Percentiles rank a stretch among this genome's conserved stretches.
Conservation (phyloP, 2,888 invertebrate species). For the Myopa testacea region DNA sequence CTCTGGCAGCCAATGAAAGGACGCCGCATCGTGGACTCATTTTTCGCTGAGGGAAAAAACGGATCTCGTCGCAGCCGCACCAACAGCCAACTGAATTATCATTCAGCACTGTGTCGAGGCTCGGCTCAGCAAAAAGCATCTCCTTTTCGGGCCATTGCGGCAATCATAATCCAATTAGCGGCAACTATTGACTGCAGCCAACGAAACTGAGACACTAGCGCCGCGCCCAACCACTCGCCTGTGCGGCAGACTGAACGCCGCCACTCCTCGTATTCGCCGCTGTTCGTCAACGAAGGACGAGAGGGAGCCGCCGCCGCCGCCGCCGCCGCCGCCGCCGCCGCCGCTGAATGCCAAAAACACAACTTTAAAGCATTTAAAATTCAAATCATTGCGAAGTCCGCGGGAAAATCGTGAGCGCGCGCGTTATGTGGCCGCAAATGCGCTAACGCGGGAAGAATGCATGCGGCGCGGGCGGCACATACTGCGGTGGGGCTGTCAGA, state of each 20-base stretch:
- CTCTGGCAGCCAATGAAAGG: background rate
- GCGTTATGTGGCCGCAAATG: constrained; percentile 25
- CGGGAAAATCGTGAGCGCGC: background rate
- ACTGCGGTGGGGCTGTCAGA: background rate
- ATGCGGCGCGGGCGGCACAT: background rate
- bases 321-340: constrained; percentile 5
- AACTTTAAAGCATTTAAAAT: constrained; percentile 38
- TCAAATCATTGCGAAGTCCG: constrained; percentile 28
- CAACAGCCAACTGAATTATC: background rate
- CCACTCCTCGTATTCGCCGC: background rate
- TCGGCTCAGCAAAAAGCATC: background rate
- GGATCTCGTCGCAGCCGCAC: background rate
- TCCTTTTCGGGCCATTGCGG: constrained; percentile 21
- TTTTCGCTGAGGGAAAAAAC: background rate
- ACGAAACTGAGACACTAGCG: background rate
- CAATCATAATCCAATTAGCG: constrained; percentile 38
- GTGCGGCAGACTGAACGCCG: no score
- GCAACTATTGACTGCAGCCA: constrained; percentile 31
- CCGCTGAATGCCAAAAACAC: background rate
- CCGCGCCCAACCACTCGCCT: no score
- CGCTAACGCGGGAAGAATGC: constrained; percentile 21
- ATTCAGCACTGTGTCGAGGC: background rate
- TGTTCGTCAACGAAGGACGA: constrained; percentile 33
- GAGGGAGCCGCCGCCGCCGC: constrained; percentile 8
- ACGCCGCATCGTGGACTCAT: background rate